Evolutionary conservation across 2,797 vertebrate species (phyloP).

Genomic region (Sebastes kiyomatsui): DNA sequence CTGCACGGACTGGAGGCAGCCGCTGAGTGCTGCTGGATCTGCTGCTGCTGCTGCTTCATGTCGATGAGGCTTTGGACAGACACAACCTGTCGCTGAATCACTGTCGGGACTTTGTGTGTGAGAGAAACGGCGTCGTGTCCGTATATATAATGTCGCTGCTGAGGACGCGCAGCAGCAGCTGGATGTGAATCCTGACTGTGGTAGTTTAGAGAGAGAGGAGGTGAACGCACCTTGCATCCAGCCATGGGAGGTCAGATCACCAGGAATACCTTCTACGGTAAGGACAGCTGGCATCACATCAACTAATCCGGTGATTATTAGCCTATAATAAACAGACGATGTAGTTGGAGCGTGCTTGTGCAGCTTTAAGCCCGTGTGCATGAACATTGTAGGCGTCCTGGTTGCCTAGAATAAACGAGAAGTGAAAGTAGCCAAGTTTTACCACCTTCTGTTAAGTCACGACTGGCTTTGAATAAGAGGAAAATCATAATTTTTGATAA

Average conservation of each 20-base stretch:
- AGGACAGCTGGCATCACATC: constrained; percentile 56
- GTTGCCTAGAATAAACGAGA: constrained; percentile 40
- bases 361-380: constrained; percentile 29
- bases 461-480: constrained; percentile 25
- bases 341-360: constrained; percentile 6
- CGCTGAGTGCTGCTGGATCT: constrained; percentile 8
- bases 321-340: background rate
- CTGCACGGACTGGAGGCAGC: constrained; percentile 30
- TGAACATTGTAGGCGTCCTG: constrained; percentile 49
- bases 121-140: background rate
- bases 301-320: background rate
- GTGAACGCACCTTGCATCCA: constrained; percentile 77
- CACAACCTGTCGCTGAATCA: constrained; percentile 20
- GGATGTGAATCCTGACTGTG: constrained; percentile 23
- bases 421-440: constrained; percentile 56
- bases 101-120: constrained; percentile 1
- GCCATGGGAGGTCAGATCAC: constrained; percentile 93
- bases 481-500: background rate
- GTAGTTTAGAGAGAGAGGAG: constrained; percentile 50
- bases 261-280: constrained; percentile 88
- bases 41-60: constrained; percentile 25
- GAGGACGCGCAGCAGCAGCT: constrained; percentile 51
- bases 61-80: constrained; percentile 29
- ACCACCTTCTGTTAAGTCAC: constrained; percentile 51
- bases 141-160: constrained; percentile 46